Percentiles rank a stretch among this genome's conserved stretches.
Conservation (phyloP, 2,797 vertebrate genomes). For the Malacoctenus gilli region DNA sequence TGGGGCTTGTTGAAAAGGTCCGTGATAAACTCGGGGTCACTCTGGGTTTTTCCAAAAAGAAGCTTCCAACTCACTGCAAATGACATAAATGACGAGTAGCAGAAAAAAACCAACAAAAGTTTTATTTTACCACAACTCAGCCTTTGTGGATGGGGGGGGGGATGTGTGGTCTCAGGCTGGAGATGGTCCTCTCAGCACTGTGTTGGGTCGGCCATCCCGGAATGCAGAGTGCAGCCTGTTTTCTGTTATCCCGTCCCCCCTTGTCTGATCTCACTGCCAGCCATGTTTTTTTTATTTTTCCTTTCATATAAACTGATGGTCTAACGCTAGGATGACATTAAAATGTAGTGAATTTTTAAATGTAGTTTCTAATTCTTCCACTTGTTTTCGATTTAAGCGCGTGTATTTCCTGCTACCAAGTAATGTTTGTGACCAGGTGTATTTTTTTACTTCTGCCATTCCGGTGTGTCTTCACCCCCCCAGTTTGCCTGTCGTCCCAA, state of each 20-base stretch:
- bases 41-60: conserved; percentile 26
- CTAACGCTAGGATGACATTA: conserved; percentile 51
- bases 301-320: conserved; percentile 42
- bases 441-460: conserved; percentile 34
- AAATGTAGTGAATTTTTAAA: conserved; percentile 24
- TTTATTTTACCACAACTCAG: conserved; percentile 46
- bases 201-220: conserved; percentile 57
- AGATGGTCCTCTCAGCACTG: conserved; percentile 61
- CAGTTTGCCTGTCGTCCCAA: conserved; percentile 62
- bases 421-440: conserved; percentile 19
- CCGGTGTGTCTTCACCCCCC: conserved; percentile 10
- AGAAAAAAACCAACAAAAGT: conserved; percentile 34
- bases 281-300: no score
- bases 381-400: conserved; percentile 27
- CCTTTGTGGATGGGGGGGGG: conserved; percentile 49
- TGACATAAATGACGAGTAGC: conserved; percentile 42
- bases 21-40: conserved; percentile 38
- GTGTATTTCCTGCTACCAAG: conserved; percentile 31
- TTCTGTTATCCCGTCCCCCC: conserved; percentile 71
- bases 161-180: conserved; percentile 64
- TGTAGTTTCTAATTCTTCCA: conserved; percentile 20
- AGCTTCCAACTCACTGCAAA: conserved; percentile 42
- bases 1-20: no score
- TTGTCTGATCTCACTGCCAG: conserved; percentile 52
- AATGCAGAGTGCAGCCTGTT: conserved; percentile 70